A percentile compares a stretch with the other conserved stretches of the same genome.
Conservation (phyloP, 2,797 vertebrate species). For the Cyclura pinguis region DNA sequence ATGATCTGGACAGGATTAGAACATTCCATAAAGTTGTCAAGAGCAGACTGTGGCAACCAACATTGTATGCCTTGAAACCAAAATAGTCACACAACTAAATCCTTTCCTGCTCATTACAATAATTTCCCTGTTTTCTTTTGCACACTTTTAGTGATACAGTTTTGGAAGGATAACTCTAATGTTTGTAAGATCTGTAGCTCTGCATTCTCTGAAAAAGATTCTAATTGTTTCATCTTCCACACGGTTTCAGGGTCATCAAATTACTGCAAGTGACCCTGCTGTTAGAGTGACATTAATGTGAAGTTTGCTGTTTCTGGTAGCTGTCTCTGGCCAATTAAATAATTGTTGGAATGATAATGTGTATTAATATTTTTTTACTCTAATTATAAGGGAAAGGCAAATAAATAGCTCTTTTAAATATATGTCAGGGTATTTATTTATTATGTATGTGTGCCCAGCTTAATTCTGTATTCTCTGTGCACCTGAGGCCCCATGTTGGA, state of each 20-base stretch:
- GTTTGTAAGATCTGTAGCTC: constrained; percentile 11
- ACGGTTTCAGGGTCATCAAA: constrained; percentile 1
- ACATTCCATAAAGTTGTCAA: neutral
- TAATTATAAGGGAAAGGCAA: neutral
- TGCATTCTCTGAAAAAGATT: constrained; percentile 24
- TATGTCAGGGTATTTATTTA: neutral
- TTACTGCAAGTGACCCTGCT: constrained; percentile 24
- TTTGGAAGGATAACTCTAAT: neutral
- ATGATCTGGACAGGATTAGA: neutral
- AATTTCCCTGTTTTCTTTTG: neutral
- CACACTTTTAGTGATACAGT: neutral
- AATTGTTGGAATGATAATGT: constrained; percentile 3
- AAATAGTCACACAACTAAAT: neutral
- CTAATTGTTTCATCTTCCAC: constrained; percentile 19
- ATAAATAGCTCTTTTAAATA: neutral
- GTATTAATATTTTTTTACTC: neutral
- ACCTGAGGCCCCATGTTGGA: neutral
- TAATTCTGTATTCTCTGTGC: neutral
- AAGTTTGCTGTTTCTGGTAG: constrained; percentile 39
- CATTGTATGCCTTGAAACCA: neutral
- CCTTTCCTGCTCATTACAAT: neutral
- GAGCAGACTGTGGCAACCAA: neutral
- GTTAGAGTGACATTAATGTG: constrained; percentile 36
- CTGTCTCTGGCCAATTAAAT: constrained; percentile 14
- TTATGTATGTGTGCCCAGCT: neutral